Percentiles rank a stretch among this genome's conserved stretches.
These are phyloP conservation scores for Monomorium pharaonis DNA, from an alignment of 1,140 invertebrate species.

Conservation along the genomic window DNA sequence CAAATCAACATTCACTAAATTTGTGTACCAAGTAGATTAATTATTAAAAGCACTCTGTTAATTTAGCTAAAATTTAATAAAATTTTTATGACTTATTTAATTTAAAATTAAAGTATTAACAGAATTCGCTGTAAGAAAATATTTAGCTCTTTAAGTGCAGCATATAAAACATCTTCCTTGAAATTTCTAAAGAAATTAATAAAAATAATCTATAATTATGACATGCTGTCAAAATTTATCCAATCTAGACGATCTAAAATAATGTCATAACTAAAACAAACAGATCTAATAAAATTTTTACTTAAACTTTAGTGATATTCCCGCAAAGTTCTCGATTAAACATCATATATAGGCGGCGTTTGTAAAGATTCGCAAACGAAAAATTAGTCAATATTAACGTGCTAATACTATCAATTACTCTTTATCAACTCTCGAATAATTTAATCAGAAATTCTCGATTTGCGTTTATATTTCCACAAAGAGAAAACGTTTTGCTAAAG, in stretches of 20 bases:
- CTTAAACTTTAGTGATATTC: neutral
- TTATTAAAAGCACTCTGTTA: neutral
- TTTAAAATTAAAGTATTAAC: neutral
- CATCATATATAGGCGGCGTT: neutral
- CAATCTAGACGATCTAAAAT: no score
- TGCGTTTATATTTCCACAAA: no score
- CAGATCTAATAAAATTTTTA: neutral
- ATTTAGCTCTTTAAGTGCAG: neutral
- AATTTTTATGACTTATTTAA: neutral
- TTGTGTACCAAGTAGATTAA: neutral
- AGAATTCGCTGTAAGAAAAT: neutral
- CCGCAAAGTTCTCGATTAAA: neutral
- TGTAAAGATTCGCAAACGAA: neutral
- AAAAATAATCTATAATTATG: neutral
- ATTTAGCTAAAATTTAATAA: neutral
- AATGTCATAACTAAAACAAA: no score
- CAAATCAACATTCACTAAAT: no score
- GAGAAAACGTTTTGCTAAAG: no score
- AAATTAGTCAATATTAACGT: neutral
- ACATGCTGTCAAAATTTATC: neutral
- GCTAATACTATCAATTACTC: constrained; percentile 8
- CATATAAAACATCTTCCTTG: neutral
- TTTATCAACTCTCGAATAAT: neutral
- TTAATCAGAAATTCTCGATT: neutral
- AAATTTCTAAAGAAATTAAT: neutral